Evolutionary conservation across 2,113 vertebrate genomes (phyloP).

Genomic region (Chaetops frenatus): DNA sequence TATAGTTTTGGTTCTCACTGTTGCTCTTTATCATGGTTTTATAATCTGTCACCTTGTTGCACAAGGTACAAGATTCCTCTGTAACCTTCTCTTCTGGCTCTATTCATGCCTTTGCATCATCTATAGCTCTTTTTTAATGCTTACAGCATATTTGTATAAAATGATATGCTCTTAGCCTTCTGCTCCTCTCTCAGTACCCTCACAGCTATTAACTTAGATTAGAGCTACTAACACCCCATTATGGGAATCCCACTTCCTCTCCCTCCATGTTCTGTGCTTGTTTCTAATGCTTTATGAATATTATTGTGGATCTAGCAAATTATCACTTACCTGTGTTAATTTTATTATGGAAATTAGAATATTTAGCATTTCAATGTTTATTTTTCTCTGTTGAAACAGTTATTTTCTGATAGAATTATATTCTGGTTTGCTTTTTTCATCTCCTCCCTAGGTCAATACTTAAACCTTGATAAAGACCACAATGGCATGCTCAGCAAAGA

Average conservation of each 20-base stretch:
- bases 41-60: neutral
- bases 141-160: neutral
- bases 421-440: neutral
- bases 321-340: neutral
- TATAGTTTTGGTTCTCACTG: neutral
- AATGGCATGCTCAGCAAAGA: constrained; percentile 99
- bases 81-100: neutral
- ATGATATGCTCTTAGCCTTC: neutral
- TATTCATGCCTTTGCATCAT: neutral
- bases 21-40: neutral
- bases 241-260: neutral
- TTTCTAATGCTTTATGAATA: neutral
- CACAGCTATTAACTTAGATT: neutral
- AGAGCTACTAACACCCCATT: neutral
- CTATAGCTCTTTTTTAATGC: neutral
- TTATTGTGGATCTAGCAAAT: neutral
- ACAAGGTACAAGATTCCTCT: neutral
- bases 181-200: neutral
- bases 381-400: neutral
- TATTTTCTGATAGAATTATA: neutral
- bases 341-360: neutral
- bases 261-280: neutral
- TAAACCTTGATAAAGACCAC: constrained; percentile 97
- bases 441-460: constrained; percentile 84
- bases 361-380: neutral